These are phyloP conservation scores for Balanococcus diminutus DNA, from an alignment of 2,888 invertebrate genomes.

Conservation along the genomic window DNA sequence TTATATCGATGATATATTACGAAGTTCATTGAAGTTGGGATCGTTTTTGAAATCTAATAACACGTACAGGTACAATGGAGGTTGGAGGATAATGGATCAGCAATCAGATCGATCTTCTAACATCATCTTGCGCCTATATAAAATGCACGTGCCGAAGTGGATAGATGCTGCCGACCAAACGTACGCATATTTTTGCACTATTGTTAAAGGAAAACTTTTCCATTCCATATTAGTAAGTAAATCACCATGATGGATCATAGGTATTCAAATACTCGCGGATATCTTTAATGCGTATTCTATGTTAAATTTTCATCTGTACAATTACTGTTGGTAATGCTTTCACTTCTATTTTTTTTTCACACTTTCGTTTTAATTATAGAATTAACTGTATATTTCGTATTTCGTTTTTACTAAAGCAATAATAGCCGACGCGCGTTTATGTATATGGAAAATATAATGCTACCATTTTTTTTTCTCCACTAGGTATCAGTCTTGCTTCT, in stretches of 20 bases:
- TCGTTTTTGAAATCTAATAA: not conserved
- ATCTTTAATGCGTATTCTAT: slow-evolving; percentile 46
- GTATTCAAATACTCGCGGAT: slow-evolving; percentile 13
- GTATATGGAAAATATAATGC: slow-evolving; percentile 28
- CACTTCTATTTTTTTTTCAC: slow-evolving; percentile 52
- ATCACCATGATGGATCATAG: slow-evolving; percentile 34
- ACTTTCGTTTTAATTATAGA: slow-evolving; percentile 53
- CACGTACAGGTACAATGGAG: not conserved
- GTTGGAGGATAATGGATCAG: not conserved
- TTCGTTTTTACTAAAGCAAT: slow-evolving; percentile 20
- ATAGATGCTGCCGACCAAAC: not conserved
- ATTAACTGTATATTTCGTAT: slow-evolving; percentile 47
- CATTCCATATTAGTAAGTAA: slow-evolving; percentile 22
- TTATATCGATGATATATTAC: not conserved
- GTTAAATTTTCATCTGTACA: slow-evolving; percentile 45
- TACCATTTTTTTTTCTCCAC: not conserved
- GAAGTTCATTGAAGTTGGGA: not conserved
- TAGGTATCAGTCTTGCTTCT: not conserved
- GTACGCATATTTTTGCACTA: not conserved
- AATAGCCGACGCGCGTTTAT: slow-evolving; percentile 20
- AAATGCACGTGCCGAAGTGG: not conserved
- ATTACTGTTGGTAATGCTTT: slow-evolving; percentile 45
- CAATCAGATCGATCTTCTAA: not conserved
- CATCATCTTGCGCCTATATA: not conserved
- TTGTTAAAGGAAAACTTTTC: slow-evolving; percentile 25